A percentile compares a stretch with the other conserved stretches of the same genome.
Evolutionary conservation across 1,140 invertebrate species (phyloP).

Genomic region (Caerostris darwini): DNA sequence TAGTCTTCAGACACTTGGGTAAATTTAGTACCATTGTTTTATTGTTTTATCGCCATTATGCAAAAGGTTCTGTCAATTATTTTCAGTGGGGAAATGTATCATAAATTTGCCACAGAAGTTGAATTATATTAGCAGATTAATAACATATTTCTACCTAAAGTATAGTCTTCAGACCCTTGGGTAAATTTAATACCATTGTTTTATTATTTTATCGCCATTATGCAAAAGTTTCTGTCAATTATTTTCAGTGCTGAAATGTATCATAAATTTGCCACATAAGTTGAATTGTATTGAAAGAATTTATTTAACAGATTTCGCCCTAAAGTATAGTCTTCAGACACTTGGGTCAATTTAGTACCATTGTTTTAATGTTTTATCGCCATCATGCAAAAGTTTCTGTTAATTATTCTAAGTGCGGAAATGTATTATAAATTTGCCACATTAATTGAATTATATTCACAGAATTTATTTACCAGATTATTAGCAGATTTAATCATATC

Average conservation of each 20-base stretch:
- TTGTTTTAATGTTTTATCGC: neutral
- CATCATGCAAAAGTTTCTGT: neutral
- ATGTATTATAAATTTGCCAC: neutral
- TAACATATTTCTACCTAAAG: neutral
- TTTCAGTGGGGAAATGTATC: neutral
- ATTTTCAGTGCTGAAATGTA: neutral
- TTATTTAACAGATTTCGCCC: too few species aligned
- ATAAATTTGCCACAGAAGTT: neutral
- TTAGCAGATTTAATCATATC: too few species aligned
- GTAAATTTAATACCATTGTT: neutral
- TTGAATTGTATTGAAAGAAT: too few species aligned
- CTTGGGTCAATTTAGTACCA: neutral
- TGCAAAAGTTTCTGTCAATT: neutral
- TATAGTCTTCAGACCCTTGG: neutral
- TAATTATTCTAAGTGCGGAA: neutral
- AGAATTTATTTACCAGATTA: too few species aligned
- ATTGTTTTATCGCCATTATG: neutral
- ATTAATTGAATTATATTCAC: neutral
- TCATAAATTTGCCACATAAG: neutral
- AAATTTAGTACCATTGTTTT: neutral
- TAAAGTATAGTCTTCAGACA: neutral
- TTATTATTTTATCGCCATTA: neutral
- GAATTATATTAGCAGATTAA: too few species aligned
- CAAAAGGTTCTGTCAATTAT: neutral
- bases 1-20: neutral